Percentiles rank a stretch among this genome's conserved stretches.
These are phyloP conservation scores for Baronia brevicornis DNA, from an alignment of 2,888 invertebrate species.

Conservation along the genomic window DNA sequence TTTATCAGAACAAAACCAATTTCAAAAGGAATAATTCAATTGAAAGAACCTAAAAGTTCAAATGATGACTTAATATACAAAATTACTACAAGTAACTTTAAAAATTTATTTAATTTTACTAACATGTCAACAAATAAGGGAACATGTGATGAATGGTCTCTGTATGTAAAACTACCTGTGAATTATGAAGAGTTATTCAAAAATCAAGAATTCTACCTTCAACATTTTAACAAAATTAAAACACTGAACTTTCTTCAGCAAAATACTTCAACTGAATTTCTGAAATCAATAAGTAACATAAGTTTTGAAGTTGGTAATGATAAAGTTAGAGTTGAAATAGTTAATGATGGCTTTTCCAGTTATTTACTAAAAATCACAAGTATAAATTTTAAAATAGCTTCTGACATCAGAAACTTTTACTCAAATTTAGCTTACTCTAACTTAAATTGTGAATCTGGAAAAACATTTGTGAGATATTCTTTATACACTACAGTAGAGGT, in stretches of 20 bases:
- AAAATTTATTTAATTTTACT: constrained; percentile 34
- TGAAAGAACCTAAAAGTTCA: constrained; percentile 28
- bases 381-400: constrained; percentile 31
- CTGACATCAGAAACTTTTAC: constrained; percentile 45
- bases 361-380: constrained; percentile 38
- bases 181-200: constrained; percentile 34
- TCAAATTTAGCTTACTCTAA: constrained; percentile 37
- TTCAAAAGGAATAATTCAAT: constrained; percentile 19
- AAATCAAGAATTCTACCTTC: constrained; percentile 22
- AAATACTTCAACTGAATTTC: constrained; percentile 38
- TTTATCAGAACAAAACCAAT: constrained; percentile 36
- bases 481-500: constrained; percentile 49
- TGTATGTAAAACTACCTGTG: constrained; percentile 43
- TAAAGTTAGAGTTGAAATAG: constrained; percentile 34
- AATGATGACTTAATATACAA: constrained; percentile 34
- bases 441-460: constrained; percentile 22
- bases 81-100: constrained; percentile 27
- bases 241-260: constrained; percentile 29
- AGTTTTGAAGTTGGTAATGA: constrained; percentile 33
- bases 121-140: constrained; percentile 17
- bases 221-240: constrained; percentile 29
- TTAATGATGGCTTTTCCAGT: constrained; percentile 39
- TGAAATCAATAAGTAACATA: constrained; percentile 33
- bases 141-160: constrained; percentile 23
- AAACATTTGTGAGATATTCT: constrained; percentile 33